phyloP scores from a whole-genome alignment of 2,888 invertebrate species.

The Dryadula phaetusa region DNA sequence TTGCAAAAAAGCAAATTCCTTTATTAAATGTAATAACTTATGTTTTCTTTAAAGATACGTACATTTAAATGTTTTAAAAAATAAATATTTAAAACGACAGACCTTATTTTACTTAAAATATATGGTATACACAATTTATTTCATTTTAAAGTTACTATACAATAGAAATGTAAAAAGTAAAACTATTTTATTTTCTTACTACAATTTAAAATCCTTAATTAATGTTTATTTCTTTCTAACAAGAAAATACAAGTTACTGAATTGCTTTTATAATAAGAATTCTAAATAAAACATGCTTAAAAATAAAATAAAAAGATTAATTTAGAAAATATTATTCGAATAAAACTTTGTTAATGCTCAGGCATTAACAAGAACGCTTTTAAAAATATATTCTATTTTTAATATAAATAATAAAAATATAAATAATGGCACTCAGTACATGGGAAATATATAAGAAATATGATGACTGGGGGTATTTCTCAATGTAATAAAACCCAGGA shows the following conservation, averaged over 20 bases:
- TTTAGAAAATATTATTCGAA: background rate
- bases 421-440: no score
- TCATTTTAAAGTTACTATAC: background rate
- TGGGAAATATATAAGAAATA: no score
- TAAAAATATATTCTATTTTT: no score
- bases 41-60: background rate
- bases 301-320: background rate
- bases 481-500: no score
- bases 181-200: background rate
- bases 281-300: background rate
- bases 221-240: background rate
- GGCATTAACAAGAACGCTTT: no score
- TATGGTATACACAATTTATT: background rate
- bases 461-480: no score
- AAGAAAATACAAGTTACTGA: background rate
- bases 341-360: no score
- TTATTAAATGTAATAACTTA: background rate
- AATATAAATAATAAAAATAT: no score
- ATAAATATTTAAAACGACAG: background rate
- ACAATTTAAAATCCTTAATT: background rate
- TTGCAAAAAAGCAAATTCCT: conserved; percentile 35
- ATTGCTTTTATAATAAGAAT: background rate
- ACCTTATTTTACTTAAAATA: background rate
- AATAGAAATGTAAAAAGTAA: background rate
- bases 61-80: background rate